Conservation (phyloP, 2,888 invertebrate genomes). For the Crematogaster levior region DNA sequence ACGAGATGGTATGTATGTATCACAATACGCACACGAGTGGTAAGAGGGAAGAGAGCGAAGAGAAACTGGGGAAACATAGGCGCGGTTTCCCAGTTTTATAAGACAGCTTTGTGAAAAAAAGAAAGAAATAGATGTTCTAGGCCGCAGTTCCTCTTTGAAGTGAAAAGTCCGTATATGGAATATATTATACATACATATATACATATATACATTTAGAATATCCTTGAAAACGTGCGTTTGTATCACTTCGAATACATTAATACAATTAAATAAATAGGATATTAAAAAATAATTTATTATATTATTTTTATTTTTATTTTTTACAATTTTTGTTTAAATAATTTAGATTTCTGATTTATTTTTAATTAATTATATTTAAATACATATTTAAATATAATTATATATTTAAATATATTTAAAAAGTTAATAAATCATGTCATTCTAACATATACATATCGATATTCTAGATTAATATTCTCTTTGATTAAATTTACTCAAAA, state of each 20-base stretch:
- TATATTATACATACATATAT: no score
- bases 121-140: background rate
- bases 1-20: constrained; percentile 56
- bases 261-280: background rate
- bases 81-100: constrained; percentile 56
- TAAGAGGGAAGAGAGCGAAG: constrained; percentile 42
- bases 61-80: constrained; percentile 53
- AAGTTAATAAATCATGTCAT: background rate
- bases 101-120: constrained; percentile 42
- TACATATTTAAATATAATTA: no score
- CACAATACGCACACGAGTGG: background rate
- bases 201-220: background rate
- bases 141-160: constrained; percentile 17
- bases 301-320: background rate
- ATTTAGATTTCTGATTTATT: background rate
- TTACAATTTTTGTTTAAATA: background rate
- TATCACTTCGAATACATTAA: background rate
- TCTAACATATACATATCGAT: background rate
- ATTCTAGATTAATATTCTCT: background rate
- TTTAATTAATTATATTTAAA: background rate
- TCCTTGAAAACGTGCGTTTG: background rate
- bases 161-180: background rate
- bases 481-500: constrained; percentile 12
- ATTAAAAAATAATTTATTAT: background rate
- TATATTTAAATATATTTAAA: constrained; percentile 1